phyloP scores from a whole-genome alignment of 2,113 vertebrate genomes.

The Vidua macroura region DNA sequence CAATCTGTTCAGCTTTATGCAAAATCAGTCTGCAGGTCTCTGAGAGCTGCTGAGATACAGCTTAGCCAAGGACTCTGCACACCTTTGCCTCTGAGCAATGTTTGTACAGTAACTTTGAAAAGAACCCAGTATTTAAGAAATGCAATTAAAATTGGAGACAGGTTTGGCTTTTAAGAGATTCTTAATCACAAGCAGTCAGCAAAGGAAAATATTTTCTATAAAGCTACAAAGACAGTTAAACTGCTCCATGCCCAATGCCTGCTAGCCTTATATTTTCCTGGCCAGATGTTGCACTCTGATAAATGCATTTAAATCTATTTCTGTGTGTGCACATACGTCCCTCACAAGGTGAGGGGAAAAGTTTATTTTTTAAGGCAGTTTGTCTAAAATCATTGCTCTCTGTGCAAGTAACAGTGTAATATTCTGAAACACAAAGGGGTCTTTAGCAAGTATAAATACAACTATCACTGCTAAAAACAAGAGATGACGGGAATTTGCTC shows the following conservation, averaged over 20 bases:
- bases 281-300: background rate
- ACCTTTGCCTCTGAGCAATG: background rate
- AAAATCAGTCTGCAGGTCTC: background rate
- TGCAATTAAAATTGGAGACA: background rate
- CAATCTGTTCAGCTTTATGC: constrained; percentile 22
- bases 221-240: background rate
- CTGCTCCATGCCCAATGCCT: background rate
- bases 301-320: background rate
- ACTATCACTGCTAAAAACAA: background rate
- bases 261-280: background rate
- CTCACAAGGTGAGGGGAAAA: background rate
- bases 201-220: background rate
- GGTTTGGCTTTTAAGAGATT: background rate
- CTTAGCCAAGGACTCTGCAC: background rate
- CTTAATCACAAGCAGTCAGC: background rate
- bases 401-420: background rate
- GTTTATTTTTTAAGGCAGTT: background rate
- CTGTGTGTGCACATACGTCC: background rate
- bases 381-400: background rate
- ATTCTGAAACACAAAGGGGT: background rate
- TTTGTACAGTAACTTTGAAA: background rate
- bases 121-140: background rate
- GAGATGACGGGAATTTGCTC: background rate
- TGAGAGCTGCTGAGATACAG: background rate
- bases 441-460: background rate